Evolutionary conservation across 2,797 vertebrate species (phyloP), one percentile per base, ranked within the genome.

Genomic region (Melanotaenia boesemani): DNA sequence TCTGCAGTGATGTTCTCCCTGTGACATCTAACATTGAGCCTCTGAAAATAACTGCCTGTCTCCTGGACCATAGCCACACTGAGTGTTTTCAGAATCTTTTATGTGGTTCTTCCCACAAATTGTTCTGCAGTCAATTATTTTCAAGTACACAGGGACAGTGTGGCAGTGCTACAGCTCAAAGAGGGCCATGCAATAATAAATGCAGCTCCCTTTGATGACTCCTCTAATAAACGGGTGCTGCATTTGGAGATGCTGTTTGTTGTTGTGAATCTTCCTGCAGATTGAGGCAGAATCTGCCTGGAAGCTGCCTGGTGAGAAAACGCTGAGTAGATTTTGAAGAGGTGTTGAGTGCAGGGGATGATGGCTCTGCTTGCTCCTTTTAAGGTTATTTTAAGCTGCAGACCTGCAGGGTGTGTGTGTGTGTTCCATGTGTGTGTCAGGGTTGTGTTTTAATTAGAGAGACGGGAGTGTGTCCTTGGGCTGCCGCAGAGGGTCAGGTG

Each of bases 381-480:
- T 92, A 89, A 86, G 86, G 89, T 91, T 93, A 93, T 93, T 93
- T 93, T 93, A 87, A 91, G 92, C 91, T 63, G 72, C 79, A 87
- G 89, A 90, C 89, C 91, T 91, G 82, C 88, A 79, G 90, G 83
- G 85, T 87, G 86, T 85, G 60, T 44, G 78, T 50, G 65, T 39
- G 85, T 46, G 54, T 22, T 76, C 12, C 11, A 39, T 58, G 83
- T 87, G 85, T 76, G 83, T 86, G 90, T 79, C 82, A 78, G 79
- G 84, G 82, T 90, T 92, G 93, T 91, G 92, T 94, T 95, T 93
- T 95, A 95, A 95, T 95, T 94, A 95, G 93, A 87, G 85, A 88
- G 91, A 93, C 91, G 89, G 86, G 81, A 89, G 87, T 84, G 88
- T 93, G 93, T 94, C 94, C 93, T 94, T 94, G 91, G 89, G 91